Evolutionary conservation across 2,888 invertebrate species (phyloP).

Genomic region (Leucophora obtusa): DNA sequence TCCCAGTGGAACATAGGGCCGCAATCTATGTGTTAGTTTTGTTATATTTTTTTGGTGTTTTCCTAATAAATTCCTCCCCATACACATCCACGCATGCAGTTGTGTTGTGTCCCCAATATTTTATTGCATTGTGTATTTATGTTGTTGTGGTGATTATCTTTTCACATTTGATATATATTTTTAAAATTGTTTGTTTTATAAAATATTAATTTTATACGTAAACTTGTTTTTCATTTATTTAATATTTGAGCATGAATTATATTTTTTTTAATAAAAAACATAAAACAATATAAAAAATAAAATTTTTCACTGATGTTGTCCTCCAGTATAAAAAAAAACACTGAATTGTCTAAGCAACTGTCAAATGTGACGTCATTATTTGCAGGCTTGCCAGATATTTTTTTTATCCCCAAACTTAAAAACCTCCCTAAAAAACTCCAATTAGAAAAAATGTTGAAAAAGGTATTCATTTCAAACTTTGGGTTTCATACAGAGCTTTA

Average conservation of each 20-base stretch:
- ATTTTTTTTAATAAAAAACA: conserved; percentile 41
- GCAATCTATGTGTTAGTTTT: conserved; percentile 8
- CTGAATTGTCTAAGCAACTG: conserved; percentile 61
- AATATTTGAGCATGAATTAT: conserved; percentile 42
- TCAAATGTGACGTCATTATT: conserved; percentile 56
- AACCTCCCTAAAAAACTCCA: no score
- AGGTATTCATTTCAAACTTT: no score
- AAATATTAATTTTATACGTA: conserved; percentile 2
- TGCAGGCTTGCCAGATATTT: no score
- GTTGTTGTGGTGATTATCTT: not conserved
- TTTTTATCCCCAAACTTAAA: no score
- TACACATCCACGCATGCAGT: conserved; percentile 60
- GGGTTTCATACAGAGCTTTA: no score
- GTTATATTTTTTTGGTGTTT: not conserved
- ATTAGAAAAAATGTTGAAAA: no score
- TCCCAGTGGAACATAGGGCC: no score
- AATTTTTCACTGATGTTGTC: conserved; percentile 55
- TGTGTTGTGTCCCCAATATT: conserved; percentile 28
- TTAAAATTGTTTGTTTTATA: not conserved
- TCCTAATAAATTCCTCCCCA: conserved; percentile 27
- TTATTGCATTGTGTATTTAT: conserved; percentile 34
- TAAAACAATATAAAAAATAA: conserved; percentile 51
- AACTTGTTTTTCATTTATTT: conserved; percentile 10
- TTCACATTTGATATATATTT: conserved; percentile 38
- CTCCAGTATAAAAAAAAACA: conserved; percentile 49